Evolutionary conservation across 2,888 invertebrate species (phyloP).

Genomic region (Ferdinandea cuprea): DNA sequence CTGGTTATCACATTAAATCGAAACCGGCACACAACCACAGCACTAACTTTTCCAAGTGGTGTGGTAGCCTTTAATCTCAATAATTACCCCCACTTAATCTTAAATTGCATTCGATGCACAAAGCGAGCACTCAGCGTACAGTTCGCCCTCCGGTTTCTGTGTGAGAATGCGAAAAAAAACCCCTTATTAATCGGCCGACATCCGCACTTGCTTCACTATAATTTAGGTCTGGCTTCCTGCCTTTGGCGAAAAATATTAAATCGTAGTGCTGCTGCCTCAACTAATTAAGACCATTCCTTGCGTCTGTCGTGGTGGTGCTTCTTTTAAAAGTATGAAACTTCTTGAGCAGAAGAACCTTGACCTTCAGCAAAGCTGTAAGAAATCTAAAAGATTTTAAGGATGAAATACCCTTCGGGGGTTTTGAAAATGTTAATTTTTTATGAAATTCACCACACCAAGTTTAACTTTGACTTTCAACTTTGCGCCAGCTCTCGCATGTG

Average conservation of each 20-base stretch:
- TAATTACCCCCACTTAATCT: slow-evolving; percentile 43
- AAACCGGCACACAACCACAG: not conserved
- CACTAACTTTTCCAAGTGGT: slow-evolving; percentile 2
- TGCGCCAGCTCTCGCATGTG: slow-evolving; percentile 10
- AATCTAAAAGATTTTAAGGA: slow-evolving; percentile 9
- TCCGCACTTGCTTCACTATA: slow-evolving; percentile 6
- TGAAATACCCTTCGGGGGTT: slow-evolving; percentile 5
- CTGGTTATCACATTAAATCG: slow-evolving; percentile 11
- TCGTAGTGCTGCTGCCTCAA: not conserved
- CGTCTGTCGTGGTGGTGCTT: not conserved
- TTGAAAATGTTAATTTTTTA: slow-evolving; percentile 1
- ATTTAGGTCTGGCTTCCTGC: slow-evolving; percentile 28
- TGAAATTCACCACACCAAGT: slow-evolving; percentile 32
- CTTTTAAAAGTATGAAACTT: slow-evolving; percentile 10
- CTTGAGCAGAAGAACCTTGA: slow-evolving; percentile 41
- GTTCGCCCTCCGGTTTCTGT: not conserved
- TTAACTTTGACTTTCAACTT: slow-evolving; percentile 33
- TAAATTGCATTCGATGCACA: slow-evolving; percentile 48
- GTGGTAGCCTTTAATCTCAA: slow-evolving; percentile 43
- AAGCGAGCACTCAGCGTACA: slow-evolving; percentile 23
- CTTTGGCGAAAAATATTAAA: slow-evolving; percentile 12
- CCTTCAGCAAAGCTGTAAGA: slow-evolving; percentile 37
- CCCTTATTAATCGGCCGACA: slow-evolving; percentile 8
- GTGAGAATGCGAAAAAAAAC: slow-evolving; percentile 7
- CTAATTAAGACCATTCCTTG: slow-evolving; percentile 33